These are phyloP conservation scores for Harpagifer antarcticus DNA, from an alignment of 2,797 vertebrate genomes.

Conservation along the genomic window DNA sequence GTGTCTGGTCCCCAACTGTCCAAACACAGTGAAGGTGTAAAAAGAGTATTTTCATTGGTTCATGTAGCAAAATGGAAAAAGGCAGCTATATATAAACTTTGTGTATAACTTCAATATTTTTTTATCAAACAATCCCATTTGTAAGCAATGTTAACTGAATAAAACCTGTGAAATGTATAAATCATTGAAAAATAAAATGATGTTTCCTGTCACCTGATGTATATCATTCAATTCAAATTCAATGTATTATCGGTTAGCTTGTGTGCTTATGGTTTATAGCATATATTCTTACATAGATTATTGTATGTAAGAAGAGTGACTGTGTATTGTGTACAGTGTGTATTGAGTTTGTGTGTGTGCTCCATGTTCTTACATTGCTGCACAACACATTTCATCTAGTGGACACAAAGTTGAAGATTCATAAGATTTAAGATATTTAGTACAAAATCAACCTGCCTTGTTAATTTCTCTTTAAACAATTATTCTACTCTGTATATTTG, in stretches of 20 bases:
- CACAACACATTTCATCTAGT: not conserved
- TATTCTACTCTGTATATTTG: not conserved
- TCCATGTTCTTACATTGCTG: not conserved
- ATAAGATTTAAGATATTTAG: not conserved
- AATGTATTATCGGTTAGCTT: not conserved
- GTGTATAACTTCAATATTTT: constrained; percentile 20
- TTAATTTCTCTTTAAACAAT: not conserved
- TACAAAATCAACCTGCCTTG: not conserved
- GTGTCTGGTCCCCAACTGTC: constrained; percentile 80
- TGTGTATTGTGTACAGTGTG: not conserved
- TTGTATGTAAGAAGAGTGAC: not conserved
- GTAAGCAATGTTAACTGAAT: constrained; percentile 17
- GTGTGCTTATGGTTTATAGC: not conserved
- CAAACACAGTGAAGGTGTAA: constrained; percentile 26
- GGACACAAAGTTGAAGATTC: not conserved
- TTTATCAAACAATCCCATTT: constrained; percentile 14
- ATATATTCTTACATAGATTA: not conserved
- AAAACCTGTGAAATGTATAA: constrained; percentile 27
- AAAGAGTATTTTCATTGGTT: constrained; percentile 7
- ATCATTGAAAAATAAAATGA: constrained; percentile 26
- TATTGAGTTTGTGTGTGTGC: not conserved
- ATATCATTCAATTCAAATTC: too few relatives aligned
- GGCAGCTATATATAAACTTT: constrained; percentile 77
- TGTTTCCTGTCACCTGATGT: not conserved
- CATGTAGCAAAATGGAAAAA: constrained; percentile 67